A percentile compares a stretch with the other conserved stretches of the same genome.
Evolutionary conservation across 2,113 vertebrate species (phyloP).

Genomic region (Motacilla tschutschensis): DNA sequence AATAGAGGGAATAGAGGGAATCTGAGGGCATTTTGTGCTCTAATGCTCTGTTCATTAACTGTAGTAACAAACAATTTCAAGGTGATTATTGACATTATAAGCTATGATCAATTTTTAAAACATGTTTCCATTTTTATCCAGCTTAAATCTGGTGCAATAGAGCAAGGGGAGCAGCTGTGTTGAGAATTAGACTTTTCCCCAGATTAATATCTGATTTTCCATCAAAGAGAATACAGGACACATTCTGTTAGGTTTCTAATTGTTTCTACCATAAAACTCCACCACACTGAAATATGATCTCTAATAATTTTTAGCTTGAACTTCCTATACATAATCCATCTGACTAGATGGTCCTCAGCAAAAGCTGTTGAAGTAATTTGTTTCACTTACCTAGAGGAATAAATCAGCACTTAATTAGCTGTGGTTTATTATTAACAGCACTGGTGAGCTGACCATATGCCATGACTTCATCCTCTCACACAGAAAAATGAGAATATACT

Average conservation of each 20-base stretch:
- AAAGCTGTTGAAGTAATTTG: slow-evolving; percentile 77
- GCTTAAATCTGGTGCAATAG: slow-evolving; percentile 54
- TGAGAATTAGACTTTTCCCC: slow-evolving; percentile 73
- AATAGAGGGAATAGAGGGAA: slow-evolving; percentile 50
- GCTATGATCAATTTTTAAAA: slow-evolving; percentile 76
- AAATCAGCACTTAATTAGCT: slow-evolving; percentile 82
- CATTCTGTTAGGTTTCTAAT: slow-evolving; percentile 77
- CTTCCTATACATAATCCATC: slow-evolving; percentile 76
- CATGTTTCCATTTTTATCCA: slow-evolving; percentile 68
- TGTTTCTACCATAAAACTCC: slow-evolving; percentile 76
- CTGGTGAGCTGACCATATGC: slow-evolving; percentile 78
- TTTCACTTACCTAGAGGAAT: slow-evolving; percentile 77
- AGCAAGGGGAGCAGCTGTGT: slow-evolving; percentile 69
- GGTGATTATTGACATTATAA: slow-evolving; percentile 80
- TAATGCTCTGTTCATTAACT: slow-evolving; percentile 71
- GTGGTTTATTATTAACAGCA: slow-evolving; percentile 79
- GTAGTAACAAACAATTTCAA: slow-evolving; percentile 78
- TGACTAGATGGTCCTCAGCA: slow-evolving; percentile 73
- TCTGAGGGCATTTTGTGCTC: slow-evolving; percentile 46
- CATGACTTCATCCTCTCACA: slow-evolving; percentile 79
- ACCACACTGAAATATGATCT: slow-evolving; percentile 71
- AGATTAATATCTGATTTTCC: slow-evolving; percentile 79
- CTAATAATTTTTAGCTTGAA: slow-evolving; percentile 77
- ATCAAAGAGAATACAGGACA: slow-evolving; percentile 76
- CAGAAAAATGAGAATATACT: slow-evolving; percentile 74